These are phyloP conservation scores for Seriola rivoliana DNA, from an alignment of 2,113 vertebrate species.

Conservation along the genomic window DNA sequence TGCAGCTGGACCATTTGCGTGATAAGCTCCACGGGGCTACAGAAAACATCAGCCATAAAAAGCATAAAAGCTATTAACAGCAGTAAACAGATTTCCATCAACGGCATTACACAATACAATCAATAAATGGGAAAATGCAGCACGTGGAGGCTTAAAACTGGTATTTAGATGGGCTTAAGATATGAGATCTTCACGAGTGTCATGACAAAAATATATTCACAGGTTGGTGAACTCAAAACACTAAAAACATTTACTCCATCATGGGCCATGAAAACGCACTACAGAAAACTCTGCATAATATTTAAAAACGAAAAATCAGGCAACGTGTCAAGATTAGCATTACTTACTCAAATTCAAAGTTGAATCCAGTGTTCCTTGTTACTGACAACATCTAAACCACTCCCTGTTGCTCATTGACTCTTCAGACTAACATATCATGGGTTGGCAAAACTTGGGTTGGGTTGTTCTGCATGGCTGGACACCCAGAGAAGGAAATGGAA, in stretches of 20 bases:
- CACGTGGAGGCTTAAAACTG: not conserved
- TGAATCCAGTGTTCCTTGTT: not conserved
- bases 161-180: not conserved
- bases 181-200: not conserved
- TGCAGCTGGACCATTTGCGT: slow-evolving; percentile 71
- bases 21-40: slow-evolving; percentile 57
- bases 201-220: not conserved
- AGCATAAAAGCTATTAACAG: slow-evolving; percentile 69
- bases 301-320: too few species aligned
- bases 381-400: not conserved
- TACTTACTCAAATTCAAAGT: not conserved
- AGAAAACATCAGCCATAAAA: slow-evolving; percentile 70
- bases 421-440: not conserved
- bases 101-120: slow-evolving; percentile 49
- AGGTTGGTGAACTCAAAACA: not conserved
- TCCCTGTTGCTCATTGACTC: not conserved
- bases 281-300: not conserved
- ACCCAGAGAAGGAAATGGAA: not conserved
- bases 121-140: slow-evolving; percentile 37
- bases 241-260: not conserved
- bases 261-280: not conserved
- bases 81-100: slow-evolving; percentile 68
- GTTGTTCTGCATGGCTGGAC: not conserved
- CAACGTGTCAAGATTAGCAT: not conserved
- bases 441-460: not conserved